A percentile compares a stretch with the other conserved stretches of the same genome.
Conservation (phyloP, 2,888 invertebrate species). For the Leptarthrus brevirostris region DNA sequence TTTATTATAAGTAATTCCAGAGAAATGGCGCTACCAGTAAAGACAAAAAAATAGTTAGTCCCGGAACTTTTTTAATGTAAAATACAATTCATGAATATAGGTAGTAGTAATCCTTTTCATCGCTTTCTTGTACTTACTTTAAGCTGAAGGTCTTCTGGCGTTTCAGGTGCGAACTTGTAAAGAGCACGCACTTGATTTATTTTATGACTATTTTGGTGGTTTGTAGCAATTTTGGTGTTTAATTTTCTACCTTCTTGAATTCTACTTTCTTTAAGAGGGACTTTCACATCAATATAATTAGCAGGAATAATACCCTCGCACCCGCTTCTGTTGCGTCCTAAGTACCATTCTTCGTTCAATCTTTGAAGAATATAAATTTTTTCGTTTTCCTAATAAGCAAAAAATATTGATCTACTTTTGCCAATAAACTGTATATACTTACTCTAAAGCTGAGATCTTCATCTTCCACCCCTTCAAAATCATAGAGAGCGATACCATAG, state of each 20-base stretch:
- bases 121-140: constrained; percentile 68
- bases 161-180: constrained; percentile 77
- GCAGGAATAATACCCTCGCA: constrained; percentile 85
- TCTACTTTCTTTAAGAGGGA: constrained; percentile 70
- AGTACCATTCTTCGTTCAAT: constrained; percentile 84
- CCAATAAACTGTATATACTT: too few species aligned
- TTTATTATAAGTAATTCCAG: too few species aligned
- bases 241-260: neutral
- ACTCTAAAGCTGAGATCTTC: constrained; percentile 86
- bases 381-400: constrained; percentile 74
- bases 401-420: constrained; percentile 49
- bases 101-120: too few species aligned
- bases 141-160: constrained; percentile 70
- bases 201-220: neutral
- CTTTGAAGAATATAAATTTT: constrained; percentile 76
- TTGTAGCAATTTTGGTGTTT: neutral
- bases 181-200: constrained; percentile 71
- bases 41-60: too few species aligned
- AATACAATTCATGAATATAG: too few species aligned
- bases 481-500: constrained; percentile 82
- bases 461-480: constrained; percentile 78
- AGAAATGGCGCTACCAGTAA: too few species aligned
- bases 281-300: constrained; percentile 81
- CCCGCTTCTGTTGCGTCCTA: constrained; percentile 75
- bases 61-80: too few species aligned